Evolutionary conservation across 2,797 vertebrate genomes (phyloP).

Genomic region (Chiloscyllium punctatum): DNA sequence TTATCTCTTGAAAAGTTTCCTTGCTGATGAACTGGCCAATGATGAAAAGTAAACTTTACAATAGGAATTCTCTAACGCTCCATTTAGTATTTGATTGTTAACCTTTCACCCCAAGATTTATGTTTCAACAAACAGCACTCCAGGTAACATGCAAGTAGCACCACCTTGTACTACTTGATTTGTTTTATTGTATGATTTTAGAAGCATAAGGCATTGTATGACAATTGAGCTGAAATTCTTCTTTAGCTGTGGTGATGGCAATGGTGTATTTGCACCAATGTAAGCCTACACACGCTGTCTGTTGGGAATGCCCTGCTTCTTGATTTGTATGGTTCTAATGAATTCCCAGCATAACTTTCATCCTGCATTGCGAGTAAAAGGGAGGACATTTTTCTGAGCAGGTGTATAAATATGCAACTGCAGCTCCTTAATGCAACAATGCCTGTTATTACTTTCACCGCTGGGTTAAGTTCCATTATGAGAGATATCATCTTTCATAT

Average conservation of each 20-base stretch:
- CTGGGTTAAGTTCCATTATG: too few species aligned
- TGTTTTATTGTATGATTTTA: neutral
- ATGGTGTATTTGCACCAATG: neutral
- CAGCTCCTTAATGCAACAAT: neutral
- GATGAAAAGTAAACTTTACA: neutral
- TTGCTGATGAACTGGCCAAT: neutral
- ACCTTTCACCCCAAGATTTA: neutral
- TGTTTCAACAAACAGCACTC: neutral
- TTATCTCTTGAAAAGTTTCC: neutral
- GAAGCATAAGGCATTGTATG: neutral
- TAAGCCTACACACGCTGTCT: neutral
- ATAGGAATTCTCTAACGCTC: neutral
- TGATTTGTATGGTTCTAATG: neutral
- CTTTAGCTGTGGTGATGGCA: neutral
- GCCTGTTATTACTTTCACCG: too few species aligned
- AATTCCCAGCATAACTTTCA: neutral
- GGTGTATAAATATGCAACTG: neutral
- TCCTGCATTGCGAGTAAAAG: too few species aligned
- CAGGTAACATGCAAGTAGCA: neutral
- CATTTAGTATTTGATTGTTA: neutral
- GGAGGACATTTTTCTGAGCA: neutral
- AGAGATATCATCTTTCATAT: too few species aligned
- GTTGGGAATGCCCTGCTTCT: neutral
- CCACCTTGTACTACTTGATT: neutral
- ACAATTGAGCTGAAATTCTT: neutral